phyloP scores from a whole-genome alignment of 2,113 vertebrate genomes.

The Anseranas semipalmata region DNA sequence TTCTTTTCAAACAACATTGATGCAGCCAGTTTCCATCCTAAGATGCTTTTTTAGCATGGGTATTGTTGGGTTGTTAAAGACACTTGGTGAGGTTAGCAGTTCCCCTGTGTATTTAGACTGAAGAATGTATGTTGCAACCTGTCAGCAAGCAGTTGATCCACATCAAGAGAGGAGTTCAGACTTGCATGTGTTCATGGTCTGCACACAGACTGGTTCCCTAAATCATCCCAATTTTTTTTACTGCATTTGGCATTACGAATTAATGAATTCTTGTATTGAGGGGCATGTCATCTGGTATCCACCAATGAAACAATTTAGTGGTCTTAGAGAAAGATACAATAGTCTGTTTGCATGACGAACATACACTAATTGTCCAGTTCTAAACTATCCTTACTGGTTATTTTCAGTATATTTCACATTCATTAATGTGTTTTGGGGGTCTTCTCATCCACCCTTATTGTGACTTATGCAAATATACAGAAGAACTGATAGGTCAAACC shows the following conservation, averaged over 20 bases:
- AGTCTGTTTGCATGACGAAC: neutral
- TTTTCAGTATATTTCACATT: neutral
- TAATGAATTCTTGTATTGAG: neutral
- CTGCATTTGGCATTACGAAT: neutral
- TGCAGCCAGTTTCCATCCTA: neutral
- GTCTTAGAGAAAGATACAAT: neutral
- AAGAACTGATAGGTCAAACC: neutral
- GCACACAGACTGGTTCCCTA: neutral
- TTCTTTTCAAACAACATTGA: neutral
- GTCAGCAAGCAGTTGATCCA: neutral
- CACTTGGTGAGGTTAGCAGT: neutral
- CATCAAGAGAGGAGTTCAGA: neutral
- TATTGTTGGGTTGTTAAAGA: neutral
- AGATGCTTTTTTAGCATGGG: neutral
- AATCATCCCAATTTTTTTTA: neutral
- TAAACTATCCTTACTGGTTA: neutral
- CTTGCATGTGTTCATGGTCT: neutral
- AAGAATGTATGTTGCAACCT: neutral
- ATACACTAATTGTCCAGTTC: neutral
- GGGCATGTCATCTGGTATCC: neutral
- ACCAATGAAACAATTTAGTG: neutral
- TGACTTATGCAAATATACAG: neutral
- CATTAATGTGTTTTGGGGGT: neutral
- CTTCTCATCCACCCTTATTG: neutral
- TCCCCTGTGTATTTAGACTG: neutral